phyloP scores from a whole-genome alignment of 2,888 invertebrate species.

The Cerceris rybyensis region DNA sequence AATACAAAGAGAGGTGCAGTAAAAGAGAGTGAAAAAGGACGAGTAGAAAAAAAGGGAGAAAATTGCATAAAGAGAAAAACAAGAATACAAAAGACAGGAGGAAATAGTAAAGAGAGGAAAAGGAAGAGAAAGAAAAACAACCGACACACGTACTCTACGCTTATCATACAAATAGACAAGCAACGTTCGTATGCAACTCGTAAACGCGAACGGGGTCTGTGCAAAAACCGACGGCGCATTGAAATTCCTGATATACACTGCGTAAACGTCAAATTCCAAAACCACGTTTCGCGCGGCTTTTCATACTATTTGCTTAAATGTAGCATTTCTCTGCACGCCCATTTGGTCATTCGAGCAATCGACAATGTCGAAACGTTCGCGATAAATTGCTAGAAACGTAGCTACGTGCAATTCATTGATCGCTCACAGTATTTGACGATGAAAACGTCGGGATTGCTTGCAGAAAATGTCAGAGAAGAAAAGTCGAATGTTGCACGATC shows the following conservation, averaged over 20 bases:
- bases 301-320: neutral
- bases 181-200: conserved; percentile 11
- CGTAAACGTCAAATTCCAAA: neutral
- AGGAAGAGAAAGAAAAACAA: neutral
- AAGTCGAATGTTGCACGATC: too few relatives aligned
- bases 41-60: neutral
- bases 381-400: too few relatives aligned
- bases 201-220: neutral
- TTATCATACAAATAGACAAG: neutral
- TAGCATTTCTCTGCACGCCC: neutral
- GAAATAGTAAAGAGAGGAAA: neutral
- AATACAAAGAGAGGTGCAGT: too few relatives aligned
- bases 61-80: neutral
- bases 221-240: neutral
- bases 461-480: too few relatives aligned
- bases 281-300: neutral
- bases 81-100: neutral
- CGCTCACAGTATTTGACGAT: too few relatives aligned
- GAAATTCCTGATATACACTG: neutral
- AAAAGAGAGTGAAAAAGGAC: neutral
- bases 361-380: neutral
- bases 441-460: too few relatives aligned
- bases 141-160: neutral
- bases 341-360: neutral
- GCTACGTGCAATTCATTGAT: too few relatives aligned